Conservation (phyloP, 2,113 vertebrate genomes). For the Beaufortia kweichowensis region DNA sequence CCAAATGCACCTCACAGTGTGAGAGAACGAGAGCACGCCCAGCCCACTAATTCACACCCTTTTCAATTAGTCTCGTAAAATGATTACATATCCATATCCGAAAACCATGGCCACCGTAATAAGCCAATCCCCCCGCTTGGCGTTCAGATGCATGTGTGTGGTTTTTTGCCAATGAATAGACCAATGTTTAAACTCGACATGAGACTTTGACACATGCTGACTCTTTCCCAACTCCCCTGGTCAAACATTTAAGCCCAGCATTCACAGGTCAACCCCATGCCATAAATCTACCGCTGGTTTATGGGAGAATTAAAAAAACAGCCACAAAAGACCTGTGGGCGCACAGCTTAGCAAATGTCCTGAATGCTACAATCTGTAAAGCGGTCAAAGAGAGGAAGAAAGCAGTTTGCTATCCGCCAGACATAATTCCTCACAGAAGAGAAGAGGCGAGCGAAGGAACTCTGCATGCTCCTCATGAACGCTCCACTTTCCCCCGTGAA, state of each 20-base stretch:
- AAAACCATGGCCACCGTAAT: slow-evolving; percentile 54
- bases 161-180: slow-evolving; percentile 59
- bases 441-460: slow-evolving; percentile 69
- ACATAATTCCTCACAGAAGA: slow-evolving; percentile 67
- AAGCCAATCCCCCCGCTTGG: slow-evolving; percentile 4
- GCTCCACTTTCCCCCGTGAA: slow-evolving; percentile 90
- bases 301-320: slow-evolving; percentile 70
- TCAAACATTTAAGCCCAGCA: slow-evolving; percentile 69
- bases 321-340: slow-evolving; percentile 54
- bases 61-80: slow-evolving; percentile 68
- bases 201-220: slow-evolving; percentile 59
- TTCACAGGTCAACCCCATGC: slow-evolving; percentile 67
- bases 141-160: slow-evolving; percentile 28
- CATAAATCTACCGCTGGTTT: slow-evolving; percentile 68
- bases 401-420: slow-evolving; percentile 54
- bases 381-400: slow-evolving; percentile 56
- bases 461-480: slow-evolving; percentile 97
- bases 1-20: slow-evolving; percentile 48
- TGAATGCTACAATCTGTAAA: slow-evolving; percentile 64
- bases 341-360: slow-evolving; percentile 67
- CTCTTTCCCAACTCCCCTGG: slow-evolving; percentile 60
- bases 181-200: slow-evolving; percentile 62
- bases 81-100: slow-evolving; percentile 61
- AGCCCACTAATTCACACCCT: slow-evolving; percentile 49
- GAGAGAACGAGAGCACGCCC: slow-evolving; percentile 59